Base-by-base conservation (phyloP, 2,888 invertebrate species). In the Hypsopygia costalis region DNA sequence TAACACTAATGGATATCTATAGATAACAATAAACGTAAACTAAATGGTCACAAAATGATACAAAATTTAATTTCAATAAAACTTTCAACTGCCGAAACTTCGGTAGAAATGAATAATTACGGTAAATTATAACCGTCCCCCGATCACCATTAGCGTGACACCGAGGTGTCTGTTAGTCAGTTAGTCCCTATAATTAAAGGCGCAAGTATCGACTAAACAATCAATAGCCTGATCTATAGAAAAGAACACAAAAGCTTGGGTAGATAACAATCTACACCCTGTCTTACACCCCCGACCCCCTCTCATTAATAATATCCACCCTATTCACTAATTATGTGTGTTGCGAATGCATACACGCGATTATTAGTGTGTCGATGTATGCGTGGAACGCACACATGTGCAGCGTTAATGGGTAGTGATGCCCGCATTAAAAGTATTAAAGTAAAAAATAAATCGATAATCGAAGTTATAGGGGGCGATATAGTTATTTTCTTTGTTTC, bases 271-370 rank as follows among this genome's bases (percentile, higher is more conserved):
- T 80, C 79, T 69, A 59, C 62, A 54, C 64, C 70, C 36, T 58
- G 58, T 58, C 63, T 62, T 60, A 52, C 62, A 69, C 58, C 62
- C 55, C 43, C 51, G 46, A 64, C 67, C 68, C 76, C 77, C 76
- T 61, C 88, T 89, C 89, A 89, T 89, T 88, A 89, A 88, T 87
- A 88, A 81, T 87, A 86, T 86, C 80, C 79, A 81, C 83, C 85
- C 25, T 62, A 73, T 81, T 76, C 80, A 87, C 89, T 89, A 89
- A 89, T 89, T 89, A 88, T 81, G 76, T 82, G 77, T 81, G 85
- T 82, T 83, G 86, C 87, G 82, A 88, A 89, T 88, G 88, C 86
- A 86, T 69, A 63, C 66, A 55, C 53, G 49, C 51, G 46, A 51
- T 49, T 43, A 44, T 51, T 50, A 52, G 52, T 51, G 25, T 6